A percentile compares a stretch with the other conserved stretches of the same genome.
Evolutionary conservation across 2,797 vertebrate species (phyloP).

Genomic region (Leptoclinus maculatus): DNA sequence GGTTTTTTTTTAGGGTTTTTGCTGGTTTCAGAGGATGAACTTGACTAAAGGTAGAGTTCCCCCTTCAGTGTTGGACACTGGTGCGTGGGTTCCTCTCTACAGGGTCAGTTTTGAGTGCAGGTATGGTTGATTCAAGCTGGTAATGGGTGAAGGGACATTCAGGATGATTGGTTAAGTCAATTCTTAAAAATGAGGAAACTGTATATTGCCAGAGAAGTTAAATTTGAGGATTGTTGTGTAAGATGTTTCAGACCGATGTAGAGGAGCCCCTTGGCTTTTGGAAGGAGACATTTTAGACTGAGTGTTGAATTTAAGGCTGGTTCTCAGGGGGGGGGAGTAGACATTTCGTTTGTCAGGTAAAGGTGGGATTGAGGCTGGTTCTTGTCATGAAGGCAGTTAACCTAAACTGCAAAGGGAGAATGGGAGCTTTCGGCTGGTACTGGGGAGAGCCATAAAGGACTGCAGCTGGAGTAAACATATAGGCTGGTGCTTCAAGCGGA

Average conservation of each 20-base stretch:
- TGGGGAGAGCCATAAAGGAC: slow-evolving; percentile 71
- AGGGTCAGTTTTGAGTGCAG: slow-evolving; percentile 48
- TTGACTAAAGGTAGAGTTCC: slow-evolving; percentile 53
- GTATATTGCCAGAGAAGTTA: slow-evolving; percentile 50
- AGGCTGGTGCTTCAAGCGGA: slow-evolving; percentile 77
- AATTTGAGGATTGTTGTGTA: slow-evolving; percentile 38
- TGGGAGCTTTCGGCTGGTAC: slow-evolving; percentile 74
- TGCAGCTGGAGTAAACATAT: slow-evolving; percentile 62
- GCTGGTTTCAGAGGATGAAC: slow-evolving; percentile 75
- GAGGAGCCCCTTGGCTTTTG: slow-evolving; percentile 43
- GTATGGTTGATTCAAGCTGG: slow-evolving; percentile 58
- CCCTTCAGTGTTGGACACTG: slow-evolving; percentile 60
- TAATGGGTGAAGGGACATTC: slow-evolving; percentile 55
- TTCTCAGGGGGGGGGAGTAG: slow-evolving; percentile 45
- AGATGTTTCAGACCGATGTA: slow-evolving; percentile 40
- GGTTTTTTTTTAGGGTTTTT: slow-evolving; percentile 45
- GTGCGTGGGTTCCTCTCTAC: slow-evolving; percentile 49
- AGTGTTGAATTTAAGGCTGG: slow-evolving; percentile 73
- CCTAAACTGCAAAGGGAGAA: slow-evolving; percentile 51
- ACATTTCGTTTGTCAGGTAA: slow-evolving; percentile 49
- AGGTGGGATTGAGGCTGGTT: slow-evolving; percentile 61
- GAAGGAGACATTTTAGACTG: slow-evolving; percentile 36
- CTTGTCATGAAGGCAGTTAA: slow-evolving; percentile 53
- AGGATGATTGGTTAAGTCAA: slow-evolving; percentile 53
- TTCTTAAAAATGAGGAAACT: slow-evolving; percentile 30